Evolutionary conservation across 2,888 invertebrate species (phyloP).

Genomic region (Polymixis flavicincta): DNA sequence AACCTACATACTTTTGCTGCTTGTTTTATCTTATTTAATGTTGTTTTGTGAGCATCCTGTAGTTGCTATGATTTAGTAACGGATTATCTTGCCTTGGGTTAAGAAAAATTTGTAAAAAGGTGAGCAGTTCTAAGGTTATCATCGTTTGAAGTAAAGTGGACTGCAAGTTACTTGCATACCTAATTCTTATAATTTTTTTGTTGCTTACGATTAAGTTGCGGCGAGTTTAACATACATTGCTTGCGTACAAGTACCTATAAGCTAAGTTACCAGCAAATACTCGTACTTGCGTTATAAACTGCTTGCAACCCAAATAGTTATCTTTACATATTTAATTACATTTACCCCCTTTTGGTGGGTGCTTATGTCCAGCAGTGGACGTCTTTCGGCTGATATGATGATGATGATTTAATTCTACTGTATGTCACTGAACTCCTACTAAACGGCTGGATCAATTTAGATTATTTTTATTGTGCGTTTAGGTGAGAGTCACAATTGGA

Average conservation of each 20-base stretch:
- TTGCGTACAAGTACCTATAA: background rate
- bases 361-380: too few relatives aligned
- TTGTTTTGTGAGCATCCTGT: slow-evolving; percentile 20
- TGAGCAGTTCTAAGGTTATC: background rate
- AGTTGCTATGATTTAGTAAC: slow-evolving; percentile 32
- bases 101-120: background rate
- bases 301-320: background rate
- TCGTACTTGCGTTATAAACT: background rate
- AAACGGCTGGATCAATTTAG: background rate
- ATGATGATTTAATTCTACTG: too few relatives aligned
- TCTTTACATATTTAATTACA: background rate
- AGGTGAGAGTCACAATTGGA: too few relatives aligned
- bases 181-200: background rate
- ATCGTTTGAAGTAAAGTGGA: background rate
- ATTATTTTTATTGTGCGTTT: background rate
- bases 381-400: too few relatives aligned
- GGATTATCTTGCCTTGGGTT: slow-evolving; percentile 19
- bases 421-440: background rate
- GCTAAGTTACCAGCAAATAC: background rate
- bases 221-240: background rate
- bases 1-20: slow-evolving; percentile 41
- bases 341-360: too few relatives aligned
- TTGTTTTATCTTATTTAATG: slow-evolving; percentile 5
- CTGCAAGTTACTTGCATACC: background rate
- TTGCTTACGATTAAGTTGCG: background rate